phyloP scores from a whole-genome alignment of 2,113 vertebrate genomes.

The Camelus dromedarius region DNA sequence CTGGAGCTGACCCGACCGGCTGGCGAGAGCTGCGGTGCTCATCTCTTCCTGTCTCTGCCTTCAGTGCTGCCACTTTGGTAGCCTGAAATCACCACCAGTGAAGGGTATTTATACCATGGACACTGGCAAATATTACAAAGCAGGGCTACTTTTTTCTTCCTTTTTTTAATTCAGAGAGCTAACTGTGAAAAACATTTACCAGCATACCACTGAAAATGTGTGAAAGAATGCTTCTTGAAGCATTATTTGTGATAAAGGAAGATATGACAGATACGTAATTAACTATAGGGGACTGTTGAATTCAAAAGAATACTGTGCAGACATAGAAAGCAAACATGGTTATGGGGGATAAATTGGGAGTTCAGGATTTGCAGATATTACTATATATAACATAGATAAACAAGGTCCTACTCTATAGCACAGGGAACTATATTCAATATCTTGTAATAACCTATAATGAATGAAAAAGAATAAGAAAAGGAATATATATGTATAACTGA shows the following conservation, averaged over 20 bases:
- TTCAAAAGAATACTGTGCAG: neutral
- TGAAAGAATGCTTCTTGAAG: neutral
- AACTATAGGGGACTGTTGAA: neutral
- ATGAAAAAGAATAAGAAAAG: no score
- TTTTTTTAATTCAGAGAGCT: neutral
- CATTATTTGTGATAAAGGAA: conserved; percentile 39
- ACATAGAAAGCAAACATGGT: no score
- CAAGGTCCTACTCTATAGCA: no score
- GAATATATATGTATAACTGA: no score
- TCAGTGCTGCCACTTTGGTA: neutral
- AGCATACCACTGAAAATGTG: neutral
- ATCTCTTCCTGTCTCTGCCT: neutral
- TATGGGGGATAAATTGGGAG: no score
- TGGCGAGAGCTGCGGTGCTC: rapidly evolving
- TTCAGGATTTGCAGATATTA: no score
- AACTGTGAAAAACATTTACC: neutral
- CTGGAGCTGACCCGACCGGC: neutral
- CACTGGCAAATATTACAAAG: conserved; percentile 39
- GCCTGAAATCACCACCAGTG: neutral
- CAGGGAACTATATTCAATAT: no score
- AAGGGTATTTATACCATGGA: neutral
- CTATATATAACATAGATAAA: no score
- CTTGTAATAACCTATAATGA: no score
- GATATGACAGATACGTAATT: neutral
- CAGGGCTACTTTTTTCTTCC: neutral